Conservation (phyloP, 2,797 vertebrate genomes). For the Discoglossus pictus region DNA sequence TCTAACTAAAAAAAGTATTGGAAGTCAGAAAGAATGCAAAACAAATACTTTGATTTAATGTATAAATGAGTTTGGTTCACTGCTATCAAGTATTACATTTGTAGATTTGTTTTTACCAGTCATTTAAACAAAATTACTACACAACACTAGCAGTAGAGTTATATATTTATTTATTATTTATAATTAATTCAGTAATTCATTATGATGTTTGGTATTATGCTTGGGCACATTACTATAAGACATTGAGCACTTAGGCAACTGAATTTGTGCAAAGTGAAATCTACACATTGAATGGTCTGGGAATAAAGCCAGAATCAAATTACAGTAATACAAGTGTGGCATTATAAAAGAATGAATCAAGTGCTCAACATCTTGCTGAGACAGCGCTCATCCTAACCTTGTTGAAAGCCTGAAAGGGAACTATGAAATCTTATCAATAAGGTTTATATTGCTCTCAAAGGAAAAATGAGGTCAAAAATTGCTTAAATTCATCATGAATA, state of each 20-base stretch:
- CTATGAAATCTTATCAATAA: conserved; percentile 69
- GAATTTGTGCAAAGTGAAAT: conserved; percentile 59
- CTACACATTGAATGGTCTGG: conserved; percentile 60
- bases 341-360: conserved; percentile 70
- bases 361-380: conserved; percentile 68
- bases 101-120: too few relatives aligned
- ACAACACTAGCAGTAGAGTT: conserved; percentile 43
- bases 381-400: conserved; percentile 70
- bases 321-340: conserved; percentile 68
- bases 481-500: conserved; percentile 62
- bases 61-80: too few relatives aligned
- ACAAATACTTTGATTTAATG: too few relatives aligned
- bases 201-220: conserved; percentile 23
- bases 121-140: conserved; percentile 17
- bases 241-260: conserved; percentile 53
- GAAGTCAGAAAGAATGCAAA: too few relatives aligned
- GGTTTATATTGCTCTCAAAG: conserved; percentile 60
- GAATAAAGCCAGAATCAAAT: conserved; percentile 70
- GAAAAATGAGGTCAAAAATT: conserved; percentile 68
- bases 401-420: conserved; percentile 66
- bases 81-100: too few relatives aligned
- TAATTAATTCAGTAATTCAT: conserved; percentile 41
- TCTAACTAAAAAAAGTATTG: too few relatives aligned
- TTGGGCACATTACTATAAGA: conserved; percentile 52
- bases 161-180: conserved; percentile 35